phyloP scores from a whole-genome alignment of 2,888 invertebrate genomes.

The Sinopyrophorus schimmeli region DNA sequence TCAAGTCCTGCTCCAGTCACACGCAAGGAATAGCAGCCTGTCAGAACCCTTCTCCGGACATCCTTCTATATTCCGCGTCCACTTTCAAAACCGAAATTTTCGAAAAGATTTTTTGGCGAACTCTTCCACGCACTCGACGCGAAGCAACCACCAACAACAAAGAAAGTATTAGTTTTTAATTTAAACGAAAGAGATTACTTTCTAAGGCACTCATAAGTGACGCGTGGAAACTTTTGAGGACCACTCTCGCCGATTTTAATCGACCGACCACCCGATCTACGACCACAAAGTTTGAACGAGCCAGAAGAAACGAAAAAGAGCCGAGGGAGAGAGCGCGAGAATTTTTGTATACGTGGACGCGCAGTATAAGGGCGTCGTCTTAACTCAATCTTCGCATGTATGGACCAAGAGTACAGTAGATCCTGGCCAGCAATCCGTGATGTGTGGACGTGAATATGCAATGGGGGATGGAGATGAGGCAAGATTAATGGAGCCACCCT shows the following conservation, averaged over 20 bases:
- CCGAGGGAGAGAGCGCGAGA: background rate
- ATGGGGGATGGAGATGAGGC: constrained; percentile 55
- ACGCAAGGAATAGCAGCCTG: constrained; percentile 37
- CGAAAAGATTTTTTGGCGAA: too few relatives aligned
- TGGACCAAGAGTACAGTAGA: constrained; percentile 42
- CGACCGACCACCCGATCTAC: too few relatives aligned
- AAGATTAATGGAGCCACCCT: constrained; percentile 56
- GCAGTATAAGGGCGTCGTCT: too few relatives aligned
- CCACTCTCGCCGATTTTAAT: too few relatives aligned
- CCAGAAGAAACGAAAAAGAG: background rate
- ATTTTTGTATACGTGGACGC: too few relatives aligned
- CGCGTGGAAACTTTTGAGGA: too few relatives aligned
- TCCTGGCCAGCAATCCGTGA: constrained; percentile 50
- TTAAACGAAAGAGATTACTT: too few relatives aligned
- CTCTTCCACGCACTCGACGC: too few relatives aligned
- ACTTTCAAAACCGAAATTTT: constrained; percentile 24
- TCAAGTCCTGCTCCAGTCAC: constrained; percentile 39
- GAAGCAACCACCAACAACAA: too few relatives aligned
- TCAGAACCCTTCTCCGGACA: constrained; percentile 40
- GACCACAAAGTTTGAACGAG: too few relatives aligned
- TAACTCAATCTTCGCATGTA: constrained; percentile 50
- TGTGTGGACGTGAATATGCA: constrained; percentile 58
- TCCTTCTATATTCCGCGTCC: constrained; percentile 29
- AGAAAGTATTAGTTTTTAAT: too few relatives aligned
- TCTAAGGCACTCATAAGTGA: too few relatives aligned